Conservation (phyloP, 2,113 vertebrate species). For the Illadopsis cleaveri region DNA sequence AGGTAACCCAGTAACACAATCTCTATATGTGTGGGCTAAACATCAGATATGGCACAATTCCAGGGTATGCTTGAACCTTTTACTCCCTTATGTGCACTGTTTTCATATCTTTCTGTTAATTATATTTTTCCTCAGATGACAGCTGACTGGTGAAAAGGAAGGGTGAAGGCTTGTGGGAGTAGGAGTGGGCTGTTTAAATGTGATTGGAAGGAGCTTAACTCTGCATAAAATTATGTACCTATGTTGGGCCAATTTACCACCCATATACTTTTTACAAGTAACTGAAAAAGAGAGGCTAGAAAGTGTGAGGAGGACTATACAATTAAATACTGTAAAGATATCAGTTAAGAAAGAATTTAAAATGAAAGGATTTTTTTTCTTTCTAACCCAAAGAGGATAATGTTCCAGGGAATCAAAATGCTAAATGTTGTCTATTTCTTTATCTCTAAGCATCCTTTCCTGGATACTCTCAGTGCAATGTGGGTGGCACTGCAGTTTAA, state of each 20-base stretch:
- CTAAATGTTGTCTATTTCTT: background rate
- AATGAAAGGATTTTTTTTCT: background rate
- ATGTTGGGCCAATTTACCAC: background rate
- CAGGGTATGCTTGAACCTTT: background rate
- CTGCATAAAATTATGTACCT: background rate
- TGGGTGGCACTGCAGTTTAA: background rate
- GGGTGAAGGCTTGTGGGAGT: background rate
- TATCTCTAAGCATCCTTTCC: background rate
- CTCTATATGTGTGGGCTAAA: background rate
- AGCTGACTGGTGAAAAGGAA: background rate
- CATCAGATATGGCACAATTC: background rate
- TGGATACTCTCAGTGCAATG: background rate
- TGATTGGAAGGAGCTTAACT: background rate
- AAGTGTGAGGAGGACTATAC: rapidly evolving
- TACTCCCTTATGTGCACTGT: background rate
- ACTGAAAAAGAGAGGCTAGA: background rate
- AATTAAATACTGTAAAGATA: background rate
- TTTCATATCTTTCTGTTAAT: background rate
- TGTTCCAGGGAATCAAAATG: background rate
- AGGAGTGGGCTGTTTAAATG: background rate
- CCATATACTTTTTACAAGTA: background rate
- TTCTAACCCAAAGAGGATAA: background rate
- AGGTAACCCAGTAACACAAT: background rate
- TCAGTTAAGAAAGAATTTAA: background rate
- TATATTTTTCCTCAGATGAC: background rate